Percentiles rank a stretch among this genome's conserved stretches.
These are phyloP conservation scores for Corythoichthys intestinalis DNA, from an alignment of 2,113 vertebrate genomes.

Conservation along the genomic window DNA sequence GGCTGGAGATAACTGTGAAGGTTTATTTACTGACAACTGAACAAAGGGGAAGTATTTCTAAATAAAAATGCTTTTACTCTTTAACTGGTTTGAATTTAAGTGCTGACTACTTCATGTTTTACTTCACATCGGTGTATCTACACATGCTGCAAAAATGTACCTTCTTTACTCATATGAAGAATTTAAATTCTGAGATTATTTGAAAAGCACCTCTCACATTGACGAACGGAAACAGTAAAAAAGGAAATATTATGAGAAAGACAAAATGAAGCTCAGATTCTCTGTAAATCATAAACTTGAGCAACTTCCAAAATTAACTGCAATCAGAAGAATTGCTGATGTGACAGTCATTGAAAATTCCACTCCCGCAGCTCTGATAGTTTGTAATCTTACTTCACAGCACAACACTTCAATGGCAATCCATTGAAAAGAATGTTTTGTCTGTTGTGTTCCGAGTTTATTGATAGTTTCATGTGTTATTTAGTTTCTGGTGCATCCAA, in stretches of 20 bases:
- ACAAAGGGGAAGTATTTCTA: neutral
- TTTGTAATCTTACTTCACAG: neutral
- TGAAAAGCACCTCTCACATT: neutral
- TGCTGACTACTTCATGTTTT: neutral
- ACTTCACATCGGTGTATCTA: too few relatives aligned
- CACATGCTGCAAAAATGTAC: neutral
- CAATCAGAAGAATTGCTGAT: conserved; percentile 4
- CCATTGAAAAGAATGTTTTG: neutral
- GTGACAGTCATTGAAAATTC: conserved; percentile 18
- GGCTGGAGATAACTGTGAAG: conserved; percentile 2
- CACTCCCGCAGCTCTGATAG: conserved; percentile 16
- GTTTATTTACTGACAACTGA: neutral
- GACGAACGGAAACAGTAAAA: neutral
- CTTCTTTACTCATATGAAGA: conserved; percentile 6
- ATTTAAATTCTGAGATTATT: neutral
- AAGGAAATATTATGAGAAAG: neutral
- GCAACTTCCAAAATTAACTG: conserved; percentile 3
- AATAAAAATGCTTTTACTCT: neutral
- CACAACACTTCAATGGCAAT: neutral
- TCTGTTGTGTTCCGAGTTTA: conserved; percentile 21
- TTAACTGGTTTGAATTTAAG: neutral
- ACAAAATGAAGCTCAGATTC: neutral
- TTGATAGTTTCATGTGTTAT: conserved; percentile 18
- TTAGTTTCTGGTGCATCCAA: conserved; percentile 2
- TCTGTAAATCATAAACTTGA: neutral